Percentiles rank a stretch among this genome's conserved stretches.
phyloP scores from a whole-genome alignment of 1,140 invertebrate species.

The Papilio helenus region DNA sequence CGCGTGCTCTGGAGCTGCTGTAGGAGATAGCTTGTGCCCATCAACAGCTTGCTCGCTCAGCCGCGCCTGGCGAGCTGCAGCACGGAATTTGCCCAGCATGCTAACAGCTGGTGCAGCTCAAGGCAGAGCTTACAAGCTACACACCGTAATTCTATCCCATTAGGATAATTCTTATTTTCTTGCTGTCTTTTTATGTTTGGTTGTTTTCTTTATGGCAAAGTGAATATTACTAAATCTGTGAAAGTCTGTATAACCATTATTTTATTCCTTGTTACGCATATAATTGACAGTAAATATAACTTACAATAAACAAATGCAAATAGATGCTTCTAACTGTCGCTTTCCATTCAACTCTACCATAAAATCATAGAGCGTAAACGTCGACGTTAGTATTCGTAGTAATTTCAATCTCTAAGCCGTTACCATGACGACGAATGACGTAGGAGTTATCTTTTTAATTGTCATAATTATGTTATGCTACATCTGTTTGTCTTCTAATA shows the following conservation, averaged over 20 bases:
- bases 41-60: slow-evolving; percentile 19
- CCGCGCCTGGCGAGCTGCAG: slow-evolving; percentile 7
- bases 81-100: slow-evolving; percentile 24
- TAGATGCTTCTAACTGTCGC: slow-evolving; percentile 43
- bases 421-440: slow-evolving; percentile 49
- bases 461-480: not conserved
- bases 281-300: slow-evolving; percentile 10
- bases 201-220: not conserved
- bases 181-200: too few relatives aligned
- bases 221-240: not conserved
- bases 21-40: not conserved
- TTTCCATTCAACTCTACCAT: slow-evolving; percentile 44
- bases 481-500: not conserved
- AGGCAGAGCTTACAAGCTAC: too few relatives aligned
- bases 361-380: slow-evolving; percentile 44
- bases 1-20: slow-evolving; percentile 82
- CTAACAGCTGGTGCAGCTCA: not conserved
- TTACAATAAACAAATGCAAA: slow-evolving; percentile 38
- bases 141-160: too few relatives aligned
- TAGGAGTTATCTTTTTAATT: slow-evolving; percentile 24
- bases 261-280: not conserved
- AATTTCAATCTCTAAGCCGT: slow-evolving; percentile 52
- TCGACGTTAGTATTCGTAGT: slow-evolving; percentile 35
- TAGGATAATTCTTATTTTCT: too few relatives aligned
- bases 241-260: not conserved